A percentile compares a stretch with the other conserved stretches of the same genome.
Conservation (phyloP, 23 tunicate genomes). For the Oikopleura dioica region DNA sequence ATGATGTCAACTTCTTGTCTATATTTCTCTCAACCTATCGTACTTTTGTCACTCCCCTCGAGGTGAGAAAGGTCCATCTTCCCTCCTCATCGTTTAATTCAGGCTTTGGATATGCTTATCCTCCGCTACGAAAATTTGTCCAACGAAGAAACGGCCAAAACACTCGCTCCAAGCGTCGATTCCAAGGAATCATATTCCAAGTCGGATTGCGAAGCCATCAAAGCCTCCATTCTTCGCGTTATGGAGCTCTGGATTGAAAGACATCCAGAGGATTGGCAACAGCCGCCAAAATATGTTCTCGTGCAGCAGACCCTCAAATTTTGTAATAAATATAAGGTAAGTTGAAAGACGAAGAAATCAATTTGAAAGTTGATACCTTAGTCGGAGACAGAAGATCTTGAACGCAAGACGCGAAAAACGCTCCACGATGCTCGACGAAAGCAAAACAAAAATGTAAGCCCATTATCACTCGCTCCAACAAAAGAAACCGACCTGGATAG, state of each 20-base stretch:
- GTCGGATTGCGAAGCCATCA: not conserved
- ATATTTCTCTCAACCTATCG: conserved; percentile 61
- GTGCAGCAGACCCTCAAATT: too few species aligned
- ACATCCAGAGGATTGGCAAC: too few species aligned
- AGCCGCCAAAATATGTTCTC: too few species aligned
- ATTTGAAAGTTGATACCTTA: too few species aligned
- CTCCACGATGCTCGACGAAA: not conserved
- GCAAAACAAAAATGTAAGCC: not conserved
- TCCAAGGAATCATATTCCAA: not conserved
- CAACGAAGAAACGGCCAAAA: not conserved
- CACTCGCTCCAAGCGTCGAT: not conserved
- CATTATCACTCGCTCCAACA: not conserved
- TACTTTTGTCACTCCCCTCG: conserved; percentile 37
- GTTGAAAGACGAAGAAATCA: too few species aligned
- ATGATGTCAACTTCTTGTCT: conserved; percentile 40
- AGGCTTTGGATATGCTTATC: conserved; percentile 20
- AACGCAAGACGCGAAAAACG: not conserved
- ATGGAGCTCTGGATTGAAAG: too few species aligned
- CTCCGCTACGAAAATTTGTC: conserved; percentile 25
- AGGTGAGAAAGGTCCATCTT: too few species aligned
- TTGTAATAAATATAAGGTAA: too few species aligned
- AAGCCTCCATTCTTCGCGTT: not conserved
- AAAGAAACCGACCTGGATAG: conserved; percentile 6
- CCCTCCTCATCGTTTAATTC: too few species aligned
- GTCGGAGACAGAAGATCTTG: not conserved